These are phyloP conservation scores for Cirrhinus molitorella DNA, from an alignment of 2,797 vertebrate genomes.

Conservation along the genomic window DNA sequence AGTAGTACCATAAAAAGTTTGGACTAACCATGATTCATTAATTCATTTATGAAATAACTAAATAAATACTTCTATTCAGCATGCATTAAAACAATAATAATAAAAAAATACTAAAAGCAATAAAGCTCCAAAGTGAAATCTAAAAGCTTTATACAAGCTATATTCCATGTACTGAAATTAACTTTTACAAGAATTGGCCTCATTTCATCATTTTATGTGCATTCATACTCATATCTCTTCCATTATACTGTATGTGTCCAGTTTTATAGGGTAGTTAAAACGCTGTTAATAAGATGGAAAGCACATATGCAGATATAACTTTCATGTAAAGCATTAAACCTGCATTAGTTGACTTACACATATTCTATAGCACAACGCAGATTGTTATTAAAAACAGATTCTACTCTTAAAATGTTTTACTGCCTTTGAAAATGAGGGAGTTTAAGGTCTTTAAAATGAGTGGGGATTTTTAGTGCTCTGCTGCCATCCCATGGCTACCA, in stretches of 20 bases:
- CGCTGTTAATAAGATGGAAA: neutral
- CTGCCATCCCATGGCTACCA: conserved; percentile 72
- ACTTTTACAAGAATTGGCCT: neutral
- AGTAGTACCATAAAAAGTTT: neutral
- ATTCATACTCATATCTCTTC: neutral
- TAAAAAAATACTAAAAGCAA: conserved; percentile 2
- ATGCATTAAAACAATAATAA: neutral
- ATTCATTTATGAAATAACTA: neutral
- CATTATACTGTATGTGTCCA: neutral
- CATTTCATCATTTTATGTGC: neutral
- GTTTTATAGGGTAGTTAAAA: neutral
- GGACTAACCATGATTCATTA: neutral
- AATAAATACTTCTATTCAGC: neutral
- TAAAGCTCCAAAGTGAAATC: neutral
- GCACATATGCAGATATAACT: too few relatives aligned
- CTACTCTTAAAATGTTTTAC: neutral
- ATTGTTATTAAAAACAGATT: neutral
- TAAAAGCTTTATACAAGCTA: neutral
- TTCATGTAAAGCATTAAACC: too few relatives aligned
- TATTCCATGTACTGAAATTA: neutral
- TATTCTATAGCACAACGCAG: neutral
- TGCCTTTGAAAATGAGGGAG: neutral
- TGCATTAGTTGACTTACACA: neutral
- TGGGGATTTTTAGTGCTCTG: conserved; percentile 65
- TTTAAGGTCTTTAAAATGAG: neutral